A percentile compares a stretch with the other conserved stretches of the same genome.
Evolutionary conservation across 2,113 vertebrate species (phyloP).

Genomic region (Caretta caretta): DNA sequence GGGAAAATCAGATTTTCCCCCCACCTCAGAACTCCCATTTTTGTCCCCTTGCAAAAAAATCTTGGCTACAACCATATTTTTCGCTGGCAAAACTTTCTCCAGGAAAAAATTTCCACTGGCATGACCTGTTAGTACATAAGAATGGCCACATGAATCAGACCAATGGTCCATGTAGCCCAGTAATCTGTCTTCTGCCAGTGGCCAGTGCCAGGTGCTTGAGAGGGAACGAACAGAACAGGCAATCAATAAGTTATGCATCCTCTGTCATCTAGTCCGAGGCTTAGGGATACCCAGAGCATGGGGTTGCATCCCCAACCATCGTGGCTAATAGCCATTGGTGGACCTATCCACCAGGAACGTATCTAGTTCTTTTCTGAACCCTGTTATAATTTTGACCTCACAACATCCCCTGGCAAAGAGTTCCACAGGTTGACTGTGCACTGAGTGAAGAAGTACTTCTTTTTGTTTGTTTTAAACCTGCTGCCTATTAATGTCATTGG

Average conservation of each 20-base stretch:
- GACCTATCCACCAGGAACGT: neutral
- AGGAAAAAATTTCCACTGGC: neutral
- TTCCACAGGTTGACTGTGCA: neutral
- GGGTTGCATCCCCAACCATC: neutral
- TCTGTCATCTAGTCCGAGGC: neutral
- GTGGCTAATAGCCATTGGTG: neutral
- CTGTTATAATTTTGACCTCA: neutral
- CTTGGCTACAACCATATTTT: neutral
- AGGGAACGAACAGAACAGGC: neutral
- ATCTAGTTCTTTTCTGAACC: neutral
- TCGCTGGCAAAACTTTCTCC: neutral
- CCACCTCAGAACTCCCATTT: neutral
- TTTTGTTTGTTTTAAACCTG: neutral
- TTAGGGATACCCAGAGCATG: neutral
- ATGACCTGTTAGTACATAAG: neutral
- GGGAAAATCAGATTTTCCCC: neutral
- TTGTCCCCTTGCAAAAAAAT: neutral
- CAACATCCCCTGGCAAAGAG: neutral
- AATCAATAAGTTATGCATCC: neutral
- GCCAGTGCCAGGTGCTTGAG: neutral
- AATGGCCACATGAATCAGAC: neutral
- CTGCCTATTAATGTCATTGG: neutral
- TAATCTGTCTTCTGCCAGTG: neutral
- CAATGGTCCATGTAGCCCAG: neutral
- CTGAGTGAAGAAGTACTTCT: neutral